Conservation (phyloP, 2,113 vertebrate genomes). For the Bos javanicus region DNA sequence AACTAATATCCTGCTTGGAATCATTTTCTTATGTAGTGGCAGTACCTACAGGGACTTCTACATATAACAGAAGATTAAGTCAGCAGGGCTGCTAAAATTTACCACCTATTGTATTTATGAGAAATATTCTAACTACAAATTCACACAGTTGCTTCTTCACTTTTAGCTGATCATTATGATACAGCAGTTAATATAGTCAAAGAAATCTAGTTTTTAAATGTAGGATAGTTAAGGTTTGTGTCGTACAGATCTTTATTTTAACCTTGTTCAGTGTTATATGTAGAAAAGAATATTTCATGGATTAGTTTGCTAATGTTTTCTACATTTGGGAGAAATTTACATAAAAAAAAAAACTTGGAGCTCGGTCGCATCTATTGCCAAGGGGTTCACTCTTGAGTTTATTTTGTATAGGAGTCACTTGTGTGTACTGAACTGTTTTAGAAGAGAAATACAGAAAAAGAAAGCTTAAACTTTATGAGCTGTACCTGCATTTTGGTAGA, state of each 20-base stretch:
- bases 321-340: constrained; percentile 37
- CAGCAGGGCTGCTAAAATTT: not conserved
- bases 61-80: constrained; percentile 7
- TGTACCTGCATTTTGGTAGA: not conserved
- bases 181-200: not conserved
- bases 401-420: not conserved
- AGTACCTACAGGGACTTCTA: not conserved
- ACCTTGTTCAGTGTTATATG: not conserved
- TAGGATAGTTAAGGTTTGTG: not conserved
- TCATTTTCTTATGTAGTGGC: not conserved
- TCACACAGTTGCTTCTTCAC: not conserved
- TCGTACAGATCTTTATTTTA: constrained; percentile 16
- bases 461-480: not conserved
- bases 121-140: not conserved
- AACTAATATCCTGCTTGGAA: not conserved
- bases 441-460: not conserved
- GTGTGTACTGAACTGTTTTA: not conserved
- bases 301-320: constrained; percentile 23
- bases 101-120: not conserved
- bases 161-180: not conserved
- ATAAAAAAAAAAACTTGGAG: not conserved
- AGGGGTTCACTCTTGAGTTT: not conserved
- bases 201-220: constrained; percentile 28
- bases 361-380: not conserved
- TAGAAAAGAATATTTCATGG: constrained; percentile 11